Evolutionary conservation across 1,140 invertebrate species (phyloP).

Genomic region (Drosophila suzukii): DNA sequence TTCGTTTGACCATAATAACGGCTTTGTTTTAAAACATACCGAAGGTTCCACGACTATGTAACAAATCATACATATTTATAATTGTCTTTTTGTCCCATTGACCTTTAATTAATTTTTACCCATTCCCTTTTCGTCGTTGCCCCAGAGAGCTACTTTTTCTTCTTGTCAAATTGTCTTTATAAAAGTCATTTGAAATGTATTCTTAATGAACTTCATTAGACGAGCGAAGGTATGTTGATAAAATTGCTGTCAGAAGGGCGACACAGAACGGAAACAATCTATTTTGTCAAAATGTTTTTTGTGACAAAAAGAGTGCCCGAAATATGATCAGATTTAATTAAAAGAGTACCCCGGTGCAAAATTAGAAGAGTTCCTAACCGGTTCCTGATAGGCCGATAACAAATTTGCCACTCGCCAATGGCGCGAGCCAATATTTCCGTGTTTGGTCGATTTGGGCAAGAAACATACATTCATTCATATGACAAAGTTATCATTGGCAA

Average conservation of each 20-base stretch:
- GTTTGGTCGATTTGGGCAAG: neutral
- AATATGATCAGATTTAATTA: constrained; percentile 54
- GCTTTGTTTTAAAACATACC: no score
- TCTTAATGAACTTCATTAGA: constrained; percentile 17
- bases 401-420: constrained; percentile 10
- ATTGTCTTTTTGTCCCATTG: no score
- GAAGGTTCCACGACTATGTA: no score
- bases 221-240: constrained; percentile 11
- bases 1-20: no score
- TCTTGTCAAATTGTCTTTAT: no score
- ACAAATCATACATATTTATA: no score
- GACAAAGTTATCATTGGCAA: no score
- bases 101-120: no score
- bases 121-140: no score
- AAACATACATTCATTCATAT: neutral
- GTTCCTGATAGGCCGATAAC: constrained; percentile 27
- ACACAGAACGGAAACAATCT: neutral
- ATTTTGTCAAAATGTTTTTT: constrained; percentile 45
- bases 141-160: no score
- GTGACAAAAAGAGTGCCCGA: constrained; percentile 21
- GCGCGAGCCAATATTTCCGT: constrained; percentile 3
- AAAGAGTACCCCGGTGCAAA: constrained; percentile 39
- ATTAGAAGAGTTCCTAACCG: constrained; percentile 37
- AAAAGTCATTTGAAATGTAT: no score
- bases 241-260: constrained; percentile 20